Evolutionary conservation across 2,888 invertebrate species (phyloP).

Genomic region (Venusia cambrica): DNA sequence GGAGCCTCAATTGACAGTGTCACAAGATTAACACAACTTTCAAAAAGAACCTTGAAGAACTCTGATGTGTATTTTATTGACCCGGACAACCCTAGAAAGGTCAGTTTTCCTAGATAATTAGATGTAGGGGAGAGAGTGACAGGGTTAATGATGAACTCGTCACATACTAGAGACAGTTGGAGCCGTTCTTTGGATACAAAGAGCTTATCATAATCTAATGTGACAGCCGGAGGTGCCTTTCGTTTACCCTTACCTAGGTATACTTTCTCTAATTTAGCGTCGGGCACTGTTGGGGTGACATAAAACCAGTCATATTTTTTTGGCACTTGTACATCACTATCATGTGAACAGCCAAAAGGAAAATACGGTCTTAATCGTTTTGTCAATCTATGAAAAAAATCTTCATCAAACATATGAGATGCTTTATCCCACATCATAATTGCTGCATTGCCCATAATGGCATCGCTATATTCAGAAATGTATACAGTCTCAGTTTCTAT

Average conservation of each 20-base stretch:
- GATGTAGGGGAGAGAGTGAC: slow-evolving; percentile 39
- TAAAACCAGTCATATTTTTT: slow-evolving; percentile 44
- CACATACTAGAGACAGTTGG: slow-evolving; percentile 46
- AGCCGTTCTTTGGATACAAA: slow-evolving; percentile 42
- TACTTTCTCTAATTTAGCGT: slow-evolving; percentile 10
- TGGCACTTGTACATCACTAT: slow-evolving; percentile 25
- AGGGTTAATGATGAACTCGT: slow-evolving; percentile 33
- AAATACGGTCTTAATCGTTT: slow-evolving; percentile 44
- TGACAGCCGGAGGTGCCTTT: slow-evolving; percentile 33
- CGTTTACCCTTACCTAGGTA: slow-evolving; percentile 39
- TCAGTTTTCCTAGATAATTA: slow-evolving; percentile 56
- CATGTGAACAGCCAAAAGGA: slow-evolving; percentile 35
- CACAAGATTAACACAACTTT: slow-evolving; percentile 46
- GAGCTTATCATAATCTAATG: slow-evolving; percentile 51
- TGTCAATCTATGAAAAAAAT: slow-evolving; percentile 49
- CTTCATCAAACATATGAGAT: slow-evolving; percentile 45
- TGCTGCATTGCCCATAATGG: slow-evolving; percentile 40
- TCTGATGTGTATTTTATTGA: slow-evolving; percentile 42
- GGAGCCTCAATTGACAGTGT: slow-evolving; percentile 52
- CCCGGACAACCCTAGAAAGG: slow-evolving; percentile 56
- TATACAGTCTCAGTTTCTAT: slow-evolving; percentile 31
- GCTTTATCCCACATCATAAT: slow-evolving; percentile 56
- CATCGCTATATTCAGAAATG: slow-evolving; percentile 27
- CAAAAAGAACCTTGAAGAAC: slow-evolving; percentile 60
- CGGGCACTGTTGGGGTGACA: slow-evolving; percentile 30